Evolutionary conservation across 1,140 invertebrate genomes (phyloP).

Genomic region (Apis dorsata): DNA sequence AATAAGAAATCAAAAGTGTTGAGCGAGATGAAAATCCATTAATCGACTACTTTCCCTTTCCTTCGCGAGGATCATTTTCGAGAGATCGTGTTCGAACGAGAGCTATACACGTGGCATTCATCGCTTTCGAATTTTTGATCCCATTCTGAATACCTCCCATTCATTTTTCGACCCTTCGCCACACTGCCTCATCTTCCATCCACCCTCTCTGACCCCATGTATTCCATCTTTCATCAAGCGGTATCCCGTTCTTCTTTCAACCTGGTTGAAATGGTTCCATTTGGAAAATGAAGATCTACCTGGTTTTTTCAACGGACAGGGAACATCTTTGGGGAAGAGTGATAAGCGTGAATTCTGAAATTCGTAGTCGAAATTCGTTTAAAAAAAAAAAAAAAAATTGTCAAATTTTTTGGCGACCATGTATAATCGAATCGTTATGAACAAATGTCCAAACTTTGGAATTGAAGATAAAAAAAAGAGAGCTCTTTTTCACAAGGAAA

Average conservation of each 20-base stretch:
- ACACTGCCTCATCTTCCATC: neutral
- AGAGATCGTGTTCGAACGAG: neutral
- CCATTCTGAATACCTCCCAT: conserved; percentile 19
- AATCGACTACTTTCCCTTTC: neutral
- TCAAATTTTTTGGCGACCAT: too few species aligned
- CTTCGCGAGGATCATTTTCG: neutral
- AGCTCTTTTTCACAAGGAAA: too few species aligned
- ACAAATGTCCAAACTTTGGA: too few species aligned
- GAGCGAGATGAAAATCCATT: neutral
- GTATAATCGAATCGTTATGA: too few species aligned
- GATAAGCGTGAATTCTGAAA: too few species aligned
- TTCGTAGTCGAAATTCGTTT: too few species aligned
- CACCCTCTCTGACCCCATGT: neutral
- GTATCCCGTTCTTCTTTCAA: neutral
- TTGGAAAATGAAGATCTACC: conserved; percentile 60
- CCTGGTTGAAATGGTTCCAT: conserved; percentile 56
- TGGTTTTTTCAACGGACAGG: conserved; percentile 10
- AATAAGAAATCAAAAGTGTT: neutral
- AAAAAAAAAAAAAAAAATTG: too few species aligned
- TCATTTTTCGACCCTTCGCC: conserved; percentile 20
- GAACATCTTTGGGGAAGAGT: too few species aligned
- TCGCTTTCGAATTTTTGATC: conserved; percentile 27
- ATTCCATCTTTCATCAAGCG: neutral
- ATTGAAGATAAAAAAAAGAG: too few species aligned
- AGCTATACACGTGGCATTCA: conserved; percentile 18